These are phyloP conservation scores for Acanthoscelides obtectus DNA, from an alignment of 2,888 invertebrate genomes.

Conservation along the genomic window DNA sequence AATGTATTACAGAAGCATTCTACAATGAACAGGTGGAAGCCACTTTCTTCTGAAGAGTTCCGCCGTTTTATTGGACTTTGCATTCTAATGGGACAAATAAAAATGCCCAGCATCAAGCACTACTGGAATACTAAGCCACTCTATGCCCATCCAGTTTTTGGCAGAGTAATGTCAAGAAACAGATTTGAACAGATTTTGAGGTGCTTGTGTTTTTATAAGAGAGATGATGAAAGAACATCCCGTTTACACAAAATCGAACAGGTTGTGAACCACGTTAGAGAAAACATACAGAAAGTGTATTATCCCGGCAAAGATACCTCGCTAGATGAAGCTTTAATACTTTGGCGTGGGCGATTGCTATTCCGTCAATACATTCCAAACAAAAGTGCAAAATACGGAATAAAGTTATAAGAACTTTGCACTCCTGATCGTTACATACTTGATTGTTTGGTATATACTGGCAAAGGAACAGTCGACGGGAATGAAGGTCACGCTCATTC, in stretches of 20 bases:
- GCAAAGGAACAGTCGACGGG: neutral
- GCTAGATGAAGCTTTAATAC: neutral
- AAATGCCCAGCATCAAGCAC: neutral
- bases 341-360: neutral
- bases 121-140: neutral
- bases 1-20: neutral
- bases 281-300: neutral
- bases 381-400: neutral
- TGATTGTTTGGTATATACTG: neutral
- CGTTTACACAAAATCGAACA: neutral
- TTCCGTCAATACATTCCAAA: neutral
- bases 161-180: neutral
- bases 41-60: neutral
- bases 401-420: neutral
- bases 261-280: neutral
- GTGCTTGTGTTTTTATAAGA: neutral
- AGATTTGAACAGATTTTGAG: neutral
- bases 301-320: neutral
- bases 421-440: neutral
- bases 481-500: neutral
- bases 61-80: neutral
- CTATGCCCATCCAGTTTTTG: neutral
- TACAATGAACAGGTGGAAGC: neutral
- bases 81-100: neutral
- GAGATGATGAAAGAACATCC: neutral